Evolutionary conservation across 2,888 invertebrate genomes (phyloP), one percentile per base, ranked within the genome.

Genomic region (Anoplius nigerrimus): DNA sequence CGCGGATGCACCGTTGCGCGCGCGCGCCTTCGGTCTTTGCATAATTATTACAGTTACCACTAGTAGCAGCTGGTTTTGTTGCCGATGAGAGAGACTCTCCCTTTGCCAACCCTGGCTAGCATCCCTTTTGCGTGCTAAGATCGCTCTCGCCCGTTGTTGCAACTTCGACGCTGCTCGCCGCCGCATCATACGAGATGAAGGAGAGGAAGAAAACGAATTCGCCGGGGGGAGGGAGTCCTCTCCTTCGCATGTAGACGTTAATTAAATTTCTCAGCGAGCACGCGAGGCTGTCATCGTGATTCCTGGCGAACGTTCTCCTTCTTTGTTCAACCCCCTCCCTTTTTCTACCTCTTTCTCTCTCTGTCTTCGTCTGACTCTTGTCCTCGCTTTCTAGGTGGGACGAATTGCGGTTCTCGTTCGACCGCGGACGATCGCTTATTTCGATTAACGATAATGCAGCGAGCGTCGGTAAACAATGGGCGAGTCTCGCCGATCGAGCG

Each of bases 21-120:
- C n/a, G n/a, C n/a, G n/a, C n/a, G n/a, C n/a, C n/a, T 80, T 80
- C 81, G 79, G 82, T 80, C 82, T 86, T 87, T 86, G 84, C 87
- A 86, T 87, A 87, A 87, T 87, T 84, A 86, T 87, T 84, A 83
- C 84, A 82, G 81, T 84, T 82, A 84, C 81, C 79, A 72, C 78
- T 76, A 75, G 76, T 74, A 82, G 79, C 79, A 81, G 83, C 81
- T 78, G 78, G 78, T 62, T 34, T 76, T 70, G 73, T 67, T 69
- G 74, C 56, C 52, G 60, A 79, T 63, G 66, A 71, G 71, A 71
- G 71, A 56, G 66, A 72, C 71, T 71, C 62, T 64, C 61, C 73
- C 51, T 24, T n/a, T n/a, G 51, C 43, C 53, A 66, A 72, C 71
- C 71, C 64, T 64, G 63, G 67, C 73, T 53, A 21, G 54, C 43